Evolutionary conservation across 2,888 invertebrate genomes (phyloP).

Genomic region (Caenorhabditis zanzibari): DNA sequence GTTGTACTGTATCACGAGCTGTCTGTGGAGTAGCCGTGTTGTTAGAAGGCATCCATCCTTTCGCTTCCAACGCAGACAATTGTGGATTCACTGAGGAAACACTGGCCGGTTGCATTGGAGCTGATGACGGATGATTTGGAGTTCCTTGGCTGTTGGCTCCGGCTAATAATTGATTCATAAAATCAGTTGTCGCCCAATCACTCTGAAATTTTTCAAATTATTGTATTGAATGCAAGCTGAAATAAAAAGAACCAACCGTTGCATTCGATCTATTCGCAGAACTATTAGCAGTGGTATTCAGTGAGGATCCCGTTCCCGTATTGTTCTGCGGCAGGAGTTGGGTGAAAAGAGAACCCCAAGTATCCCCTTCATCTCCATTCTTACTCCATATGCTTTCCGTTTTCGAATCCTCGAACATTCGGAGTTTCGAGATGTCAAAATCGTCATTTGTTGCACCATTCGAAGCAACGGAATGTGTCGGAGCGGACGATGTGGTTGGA

Average conservation of each 20-base stretch:
- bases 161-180: conserved; percentile 15
- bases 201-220: not conserved
- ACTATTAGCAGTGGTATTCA: not conserved
- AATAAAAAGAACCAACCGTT: not conserved
- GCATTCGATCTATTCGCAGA: conserved; percentile 3
- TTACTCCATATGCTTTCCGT: conserved; percentile 52
- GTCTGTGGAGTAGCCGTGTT: conserved; percentile 7
- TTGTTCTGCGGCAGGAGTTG: conserved; percentile 1
- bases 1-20: conserved; percentile 24
- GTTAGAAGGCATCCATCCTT: conserved; percentile 41
- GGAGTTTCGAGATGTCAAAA: conserved; percentile 28
- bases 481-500: conserved; percentile 22
- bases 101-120: not conserved
- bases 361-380: conserved; percentile 11
- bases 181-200: conserved; percentile 22
- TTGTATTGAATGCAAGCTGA: not conserved
- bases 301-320: not conserved
- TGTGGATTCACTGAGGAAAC: conserved; percentile 1
- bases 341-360: conserved; percentile 61
- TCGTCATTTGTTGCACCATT: conserved; percentile 15
- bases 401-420: conserved; percentile 37
- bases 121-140: conserved; percentile 13
- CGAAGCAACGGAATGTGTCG: not conserved
- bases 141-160: not conserved
- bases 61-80: conserved; percentile 29